Evolutionary conservation across 2,113 vertebrate species (phyloP), one percentile per base, ranked within the genome.

Genomic region (Oostethus manadensis): DNA sequence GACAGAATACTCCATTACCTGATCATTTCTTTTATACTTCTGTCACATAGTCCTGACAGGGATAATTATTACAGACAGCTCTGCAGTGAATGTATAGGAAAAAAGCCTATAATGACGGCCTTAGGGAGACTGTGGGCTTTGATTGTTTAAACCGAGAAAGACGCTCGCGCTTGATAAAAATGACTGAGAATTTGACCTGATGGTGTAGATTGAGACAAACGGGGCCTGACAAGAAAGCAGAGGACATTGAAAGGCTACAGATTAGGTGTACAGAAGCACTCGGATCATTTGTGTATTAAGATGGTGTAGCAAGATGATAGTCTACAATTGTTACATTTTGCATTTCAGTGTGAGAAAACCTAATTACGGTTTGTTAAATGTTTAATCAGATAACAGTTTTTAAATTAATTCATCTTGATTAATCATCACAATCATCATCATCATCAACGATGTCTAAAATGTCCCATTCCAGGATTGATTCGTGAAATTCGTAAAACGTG

Each of bases 1-100:
- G 75, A 86, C 63, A 71, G 76, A 85, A 84, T 72, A 71, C 59
- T 73, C 74, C 70, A 82, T 80, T 84, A 85, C 69, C 70, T 72
- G 77, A 72, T 74, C 64, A 76, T 68, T 68, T 68, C 69, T 65
- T 54, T 59, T 77, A 58, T 68, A 44, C 62, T 70, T 74, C 66
- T 76, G 65, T 80, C 70, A 78, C 67, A 67, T 16, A 66, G 57
- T 74, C 56, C 23, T 51, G 23, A 58, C 58, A 70, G 62, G 62
- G 66, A 55, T 16, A 73, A 73, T 77, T 70, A 84, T 68, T 55
- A 51, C 53, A 74, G 65, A 58, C 54, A 60, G 51, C 65, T 70
- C 61, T 15, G 54, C 56, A 67, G 21, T 63, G 68, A 66, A 64
- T 51, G 48, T 46, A 21, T 55, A 55, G 13, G 35, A 21, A 62